Conservation (phyloP, 92 coral and sea anemone species). For the Micromussa lordhowensis region DNA sequence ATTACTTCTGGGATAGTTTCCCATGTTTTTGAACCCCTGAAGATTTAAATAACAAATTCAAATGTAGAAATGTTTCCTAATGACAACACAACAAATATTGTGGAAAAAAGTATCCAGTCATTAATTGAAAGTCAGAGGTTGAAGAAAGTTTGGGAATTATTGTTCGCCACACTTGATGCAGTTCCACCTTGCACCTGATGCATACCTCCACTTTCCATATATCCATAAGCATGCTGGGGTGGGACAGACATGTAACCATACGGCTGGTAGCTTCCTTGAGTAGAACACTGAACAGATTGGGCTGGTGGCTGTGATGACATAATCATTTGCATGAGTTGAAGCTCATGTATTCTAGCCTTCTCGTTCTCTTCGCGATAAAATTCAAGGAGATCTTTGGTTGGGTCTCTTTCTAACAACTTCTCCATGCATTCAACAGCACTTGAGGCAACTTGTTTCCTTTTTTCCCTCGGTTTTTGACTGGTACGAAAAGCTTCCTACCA, state of each 20-base stretch:
- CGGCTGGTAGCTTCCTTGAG: constrained; percentile 41
- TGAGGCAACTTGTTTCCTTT: constrained; percentile 25
- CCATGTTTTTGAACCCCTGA: not conserved
- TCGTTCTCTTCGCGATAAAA: constrained; percentile 51
- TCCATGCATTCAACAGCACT: constrained; percentile 46
- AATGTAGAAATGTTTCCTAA: not conserved
- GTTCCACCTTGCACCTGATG: constrained; percentile 27
- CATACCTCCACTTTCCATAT: constrained; percentile 22
- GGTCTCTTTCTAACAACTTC: constrained; percentile 45
- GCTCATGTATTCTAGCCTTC: constrained; percentile 42
- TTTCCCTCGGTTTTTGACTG: constrained; percentile 26
- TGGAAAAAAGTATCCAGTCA: not conserved
- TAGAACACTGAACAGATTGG: not conserved
- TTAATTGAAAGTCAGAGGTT: not conserved
- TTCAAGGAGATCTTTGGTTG: constrained; percentile 55
- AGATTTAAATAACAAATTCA: not conserved
- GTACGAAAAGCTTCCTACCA: constrained; percentile 21
- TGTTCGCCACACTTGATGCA: constrained; percentile 1
- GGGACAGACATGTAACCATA: constrained; percentile 26
- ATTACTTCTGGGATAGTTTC: constrained; percentile 5
- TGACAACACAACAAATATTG: not conserved
- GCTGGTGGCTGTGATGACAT: constrained; percentile 22
- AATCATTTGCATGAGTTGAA: constrained; percentile 45
- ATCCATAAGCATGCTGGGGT: constrained; percentile 21
- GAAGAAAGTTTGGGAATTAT: constrained; percentile 12